Percentiles rank a stretch among this genome's conserved stretches.
phyloP scores from a whole-genome alignment of 2,888 invertebrate genomes.

The Ophioninae sp. region DNA sequence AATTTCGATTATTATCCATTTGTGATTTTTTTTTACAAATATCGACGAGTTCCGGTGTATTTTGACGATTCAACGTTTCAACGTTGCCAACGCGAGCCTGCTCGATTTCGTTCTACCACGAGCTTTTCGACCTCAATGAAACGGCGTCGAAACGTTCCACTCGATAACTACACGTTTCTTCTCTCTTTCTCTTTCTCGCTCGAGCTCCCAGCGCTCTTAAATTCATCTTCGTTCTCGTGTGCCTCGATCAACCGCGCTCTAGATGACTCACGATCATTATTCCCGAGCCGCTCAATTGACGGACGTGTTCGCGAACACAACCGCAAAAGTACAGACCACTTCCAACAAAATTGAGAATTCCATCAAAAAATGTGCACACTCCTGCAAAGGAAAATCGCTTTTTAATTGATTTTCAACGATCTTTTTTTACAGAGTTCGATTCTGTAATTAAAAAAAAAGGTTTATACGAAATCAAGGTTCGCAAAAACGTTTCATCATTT shows the following conservation, averaged over 20 bases:
- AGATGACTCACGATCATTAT: constrained; percentile 45
- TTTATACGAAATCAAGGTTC: too few relatives aligned
- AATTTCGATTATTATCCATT: neutral
- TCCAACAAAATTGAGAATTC: neutral
- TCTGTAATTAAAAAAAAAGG: neutral
- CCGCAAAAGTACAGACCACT: neutral
- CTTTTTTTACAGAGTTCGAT: neutral
- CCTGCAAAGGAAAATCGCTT: neutral
- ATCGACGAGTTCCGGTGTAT: neutral
- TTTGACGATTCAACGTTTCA: neutral
- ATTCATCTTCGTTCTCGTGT: neutral
- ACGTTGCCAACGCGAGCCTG: neutral
- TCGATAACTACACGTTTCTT: constrained; percentile 17
- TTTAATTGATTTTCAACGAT: neutral
- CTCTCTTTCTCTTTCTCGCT: constrained; percentile 1
- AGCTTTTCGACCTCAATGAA: neutral
- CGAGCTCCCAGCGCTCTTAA: constrained; percentile 6
- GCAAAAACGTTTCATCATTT: too few relatives aligned
- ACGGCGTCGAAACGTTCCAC: constrained; percentile 14
- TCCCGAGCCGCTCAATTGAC: constrained; percentile 38
- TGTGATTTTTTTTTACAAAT: neutral
- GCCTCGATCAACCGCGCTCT: constrained; percentile 11
- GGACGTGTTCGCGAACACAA: constrained; percentile 13
- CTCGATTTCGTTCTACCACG: constrained; percentile 1
- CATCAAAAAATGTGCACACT: neutral